Conservation (phyloP, 2,113 vertebrate species). For the Proteles cristata region DNA sequence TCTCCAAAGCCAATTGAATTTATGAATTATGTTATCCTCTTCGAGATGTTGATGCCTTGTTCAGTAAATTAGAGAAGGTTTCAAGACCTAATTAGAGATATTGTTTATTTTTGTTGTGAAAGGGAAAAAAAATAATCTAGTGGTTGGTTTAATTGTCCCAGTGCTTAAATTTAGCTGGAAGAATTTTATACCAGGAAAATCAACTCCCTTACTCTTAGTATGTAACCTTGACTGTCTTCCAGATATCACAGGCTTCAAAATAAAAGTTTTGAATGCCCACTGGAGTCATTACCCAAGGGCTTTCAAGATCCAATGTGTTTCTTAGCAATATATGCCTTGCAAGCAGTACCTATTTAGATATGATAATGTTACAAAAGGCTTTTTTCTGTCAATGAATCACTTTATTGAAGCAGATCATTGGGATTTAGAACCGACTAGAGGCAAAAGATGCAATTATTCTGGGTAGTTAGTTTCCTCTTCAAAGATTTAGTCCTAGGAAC, state of each 20-base stretch:
- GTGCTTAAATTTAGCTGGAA: conserved; percentile 82
- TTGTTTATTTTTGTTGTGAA: conserved; percentile 47
- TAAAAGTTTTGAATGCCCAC: conserved; percentile 68
- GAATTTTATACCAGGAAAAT: conserved; percentile 69
- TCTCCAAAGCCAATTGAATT: conserved; percentile 48
- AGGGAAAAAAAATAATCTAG: conserved; percentile 41
- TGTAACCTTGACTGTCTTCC: conserved; percentile 78
- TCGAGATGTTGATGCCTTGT: neutral
- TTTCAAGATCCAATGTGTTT: conserved; percentile 36
- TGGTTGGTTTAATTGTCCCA: conserved; percentile 73
- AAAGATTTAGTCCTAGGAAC: conserved; percentile 69
- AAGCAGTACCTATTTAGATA: neutral
- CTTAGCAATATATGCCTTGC: neutral
- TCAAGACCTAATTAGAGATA: conserved; percentile 49
- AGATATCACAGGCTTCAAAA: conserved; percentile 62
- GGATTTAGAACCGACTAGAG: conserved; percentile 60
- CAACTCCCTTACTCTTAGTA: conserved; percentile 52
- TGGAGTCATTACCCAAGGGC: conserved; percentile 67
- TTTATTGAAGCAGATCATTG: conserved; percentile 29
- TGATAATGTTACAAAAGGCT: neutral
- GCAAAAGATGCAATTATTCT: conserved; percentile 52
- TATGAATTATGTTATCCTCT: neutral
- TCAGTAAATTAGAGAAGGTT: conserved; percentile 18
- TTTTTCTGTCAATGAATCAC: conserved; percentile 59
- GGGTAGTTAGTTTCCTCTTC: conserved; percentile 64